A percentile compares a stretch with the other conserved stretches of the same genome.
phyloP scores from a whole-genome alignment of 2,888 invertebrate genomes.

The Dilophus febrilis region DNA sequence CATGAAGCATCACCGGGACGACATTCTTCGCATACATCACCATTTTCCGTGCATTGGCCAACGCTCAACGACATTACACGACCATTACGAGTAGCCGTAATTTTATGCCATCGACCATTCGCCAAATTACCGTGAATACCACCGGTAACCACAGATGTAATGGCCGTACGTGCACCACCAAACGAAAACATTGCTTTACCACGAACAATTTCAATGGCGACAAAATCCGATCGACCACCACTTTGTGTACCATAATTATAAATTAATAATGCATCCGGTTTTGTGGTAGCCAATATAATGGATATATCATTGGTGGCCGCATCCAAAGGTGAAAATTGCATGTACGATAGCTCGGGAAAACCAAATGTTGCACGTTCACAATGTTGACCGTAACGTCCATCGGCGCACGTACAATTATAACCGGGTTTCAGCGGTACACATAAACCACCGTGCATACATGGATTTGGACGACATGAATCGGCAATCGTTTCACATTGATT shows the following conservation, averaged over 20 bases:
- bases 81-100: slow-evolving; percentile 81
- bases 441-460: slow-evolving; percentile 78
- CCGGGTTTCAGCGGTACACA: slow-evolving; percentile 80
- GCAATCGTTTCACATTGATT: slow-evolving; percentile 77
- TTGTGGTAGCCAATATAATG: slow-evolving; percentile 78
- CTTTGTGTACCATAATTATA: slow-evolving; percentile 83
- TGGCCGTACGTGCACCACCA: slow-evolving; percentile 75
- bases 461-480: slow-evolving; percentile 82
- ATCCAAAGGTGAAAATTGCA: slow-evolving; percentile 73
- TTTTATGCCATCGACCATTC: slow-evolving; percentile 81
- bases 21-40: slow-evolving; percentile 74
- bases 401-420: slow-evolving; percentile 69
- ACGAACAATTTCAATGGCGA: slow-evolving; percentile 73
- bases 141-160: slow-evolving; percentile 58
- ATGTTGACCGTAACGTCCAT: slow-evolving; percentile 75
- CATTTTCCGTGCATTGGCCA: slow-evolving; percentile 66
- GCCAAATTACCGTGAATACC: slow-evolving; percentile 44
- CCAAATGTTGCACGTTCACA: slow-evolving; percentile 84
- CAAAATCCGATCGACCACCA: slow-evolving; percentile 79
- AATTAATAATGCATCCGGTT: slow-evolving; percentile 67
- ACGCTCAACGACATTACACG: slow-evolving; percentile 72
- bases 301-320: slow-evolving; percentile 82
- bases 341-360: slow-evolving; percentile 75
- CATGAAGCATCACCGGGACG: slow-evolving; percentile 65
- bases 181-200: slow-evolving; percentile 80